phyloP scores from a whole-genome alignment of 2,113 vertebrate genomes.

The Epinephelus lanceolatus region DNA sequence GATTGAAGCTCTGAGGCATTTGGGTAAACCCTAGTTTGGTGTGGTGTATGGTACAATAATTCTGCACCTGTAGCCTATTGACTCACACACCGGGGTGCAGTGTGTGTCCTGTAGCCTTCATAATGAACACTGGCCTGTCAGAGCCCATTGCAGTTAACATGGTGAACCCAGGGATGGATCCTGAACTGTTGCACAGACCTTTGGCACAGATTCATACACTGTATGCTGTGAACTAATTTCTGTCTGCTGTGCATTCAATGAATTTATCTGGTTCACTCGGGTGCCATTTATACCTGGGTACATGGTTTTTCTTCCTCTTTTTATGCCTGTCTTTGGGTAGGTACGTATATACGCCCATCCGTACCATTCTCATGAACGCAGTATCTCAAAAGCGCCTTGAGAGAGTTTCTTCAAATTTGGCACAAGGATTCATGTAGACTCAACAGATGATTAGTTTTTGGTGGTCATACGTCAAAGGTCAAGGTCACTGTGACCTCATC shows the following conservation, averaged over 20 bases:
- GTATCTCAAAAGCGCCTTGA: too few relatives aligned
- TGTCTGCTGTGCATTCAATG: not conserved
- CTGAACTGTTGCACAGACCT: not conserved
- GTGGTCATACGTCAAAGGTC: too few relatives aligned
- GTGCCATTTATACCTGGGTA: not conserved
- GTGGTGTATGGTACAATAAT: not conserved
- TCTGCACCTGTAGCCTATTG: not conserved
- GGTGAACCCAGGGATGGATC: not conserved
- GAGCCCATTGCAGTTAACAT: not conserved
- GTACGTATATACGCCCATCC: too few relatives aligned
- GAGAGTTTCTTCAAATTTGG: too few relatives aligned
- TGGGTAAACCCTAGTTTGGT: not conserved
- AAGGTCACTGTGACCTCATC: too few relatives aligned
- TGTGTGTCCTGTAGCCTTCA: not conserved
- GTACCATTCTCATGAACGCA: too few relatives aligned
- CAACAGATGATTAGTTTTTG: too few relatives aligned
- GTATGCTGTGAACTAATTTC: not conserved
- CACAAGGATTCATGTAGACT: too few relatives aligned
- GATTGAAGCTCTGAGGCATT: too few relatives aligned
- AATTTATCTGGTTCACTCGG: not conserved
- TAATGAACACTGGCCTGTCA: too few relatives aligned
- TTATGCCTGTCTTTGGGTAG: too few relatives aligned
- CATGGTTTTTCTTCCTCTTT: too few relatives aligned
- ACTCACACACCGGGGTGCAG: not conserved
- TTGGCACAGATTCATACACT: not conserved